These are phyloP conservation scores for Sprattus sprattus DNA, from an alignment of 2,113 vertebrate species.

Conservation along the genomic window DNA sequence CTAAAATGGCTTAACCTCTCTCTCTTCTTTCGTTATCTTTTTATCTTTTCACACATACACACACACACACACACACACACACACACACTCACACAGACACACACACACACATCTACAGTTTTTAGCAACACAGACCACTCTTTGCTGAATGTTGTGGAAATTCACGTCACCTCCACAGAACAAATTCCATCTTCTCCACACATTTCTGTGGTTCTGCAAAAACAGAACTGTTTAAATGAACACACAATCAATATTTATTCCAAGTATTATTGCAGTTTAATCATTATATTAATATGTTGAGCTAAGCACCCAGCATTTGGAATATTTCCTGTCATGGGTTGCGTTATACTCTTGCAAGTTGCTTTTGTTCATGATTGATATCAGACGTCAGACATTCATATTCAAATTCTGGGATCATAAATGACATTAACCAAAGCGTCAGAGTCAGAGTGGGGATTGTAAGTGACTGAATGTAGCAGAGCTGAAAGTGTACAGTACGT, in stretches of 20 bases:
- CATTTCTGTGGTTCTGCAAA: background rate
- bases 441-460: background rate
- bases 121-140: background rate
- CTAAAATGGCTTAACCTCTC: conserved; percentile 8
- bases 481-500: background rate
- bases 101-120: background rate
- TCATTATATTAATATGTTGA: background rate
- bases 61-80: conserved; percentile 30
- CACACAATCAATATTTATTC: background rate
- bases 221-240: background rate
- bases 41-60: background rate
- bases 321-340: background rate
- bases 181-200: background rate
- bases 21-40: background rate
- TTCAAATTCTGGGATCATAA: background rate
- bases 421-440: background rate
- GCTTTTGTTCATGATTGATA: background rate
- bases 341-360: background rate
- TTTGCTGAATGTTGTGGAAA: background rate
- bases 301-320: background rate
- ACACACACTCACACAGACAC: conserved; percentile 17
- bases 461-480: background rate
- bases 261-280: conserved; percentile 1
- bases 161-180: background rate
- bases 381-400: background rate